Base-by-base conservation (phyloP, 2,113 vertebrate genomes). In the Xenus cinereus region DNA sequence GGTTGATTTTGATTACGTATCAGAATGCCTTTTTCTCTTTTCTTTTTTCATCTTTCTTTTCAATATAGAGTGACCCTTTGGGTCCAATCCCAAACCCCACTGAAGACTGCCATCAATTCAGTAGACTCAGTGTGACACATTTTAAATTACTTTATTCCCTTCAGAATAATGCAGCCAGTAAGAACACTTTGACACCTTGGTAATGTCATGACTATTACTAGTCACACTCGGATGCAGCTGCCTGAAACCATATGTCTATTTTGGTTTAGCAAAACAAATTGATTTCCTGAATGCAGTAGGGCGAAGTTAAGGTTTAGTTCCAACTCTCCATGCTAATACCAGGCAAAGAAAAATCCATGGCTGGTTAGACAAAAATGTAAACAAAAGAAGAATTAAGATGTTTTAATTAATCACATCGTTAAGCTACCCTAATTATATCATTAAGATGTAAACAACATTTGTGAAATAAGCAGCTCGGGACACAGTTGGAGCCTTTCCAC, bases 191-290 rank as follows among this genome's bases (percentile, higher is more conserved):
- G 64, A 81, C 80, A 91, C 73, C 64, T 91, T 75, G 62, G 24
- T 87, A 66, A 82, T 64, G 41, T 81, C 66, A 8, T 48, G 59
- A 59, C 37, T 89, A 51, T 68, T 79, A 59, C 45, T 27, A 60
- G 67, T 84, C 66, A 79, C 60, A 87, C 39, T 84, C 0, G 0
- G 60, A 82, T 79, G 53, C 35, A 89, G 60, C 33, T 82, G 43
- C 56, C 73, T 89, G 79, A 92, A 84, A 86, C 35, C 0, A 0
- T 48, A 39, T n/a, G 77, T 72, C 74, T 43, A 4, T 89, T 87
- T 79, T 64, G 56, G n/a, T 96, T 93, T 60, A 89, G 48, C 56
- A 75, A 82, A 87, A 72, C 51, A 89, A 64, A 87, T 75, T 87
- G 62, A 73, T 95, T 85, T 88, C 32, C 48, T 68, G 66, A 93